Evolutionary conservation across 2,888 invertebrate species (phyloP), one percentile per base, ranked within the genome.

Genomic region (Archaeoteleia sp.): DNA sequence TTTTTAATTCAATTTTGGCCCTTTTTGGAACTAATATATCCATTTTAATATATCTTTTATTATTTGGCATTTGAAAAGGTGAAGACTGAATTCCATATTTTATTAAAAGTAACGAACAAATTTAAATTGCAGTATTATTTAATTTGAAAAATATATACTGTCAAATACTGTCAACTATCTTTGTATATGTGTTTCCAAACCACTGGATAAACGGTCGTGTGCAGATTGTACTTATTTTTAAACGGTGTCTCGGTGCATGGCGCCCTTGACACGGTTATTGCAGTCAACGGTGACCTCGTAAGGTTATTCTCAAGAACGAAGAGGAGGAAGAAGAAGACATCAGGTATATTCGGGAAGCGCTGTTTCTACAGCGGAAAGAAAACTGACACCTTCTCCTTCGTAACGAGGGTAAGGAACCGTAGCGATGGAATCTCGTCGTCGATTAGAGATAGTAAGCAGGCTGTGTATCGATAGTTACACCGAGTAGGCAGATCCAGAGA

Each of bases 221-320:
- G 20, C 2, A 20, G 20, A 40, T 40, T 40, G 7, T 9, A 10
- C 23, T 30, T n/a, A n/a, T n/a, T n/a, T n/a, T n/a, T 14, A 32
- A 32, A 30, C 32, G 53, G 53, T 53, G 40, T 32, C 34, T 53
- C 55, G 23, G 49, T 51, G 49, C 25, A 55, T 53, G 49, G 49
- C 57, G 70, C 72, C 72, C 74, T 74, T 74, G 74, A 74, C 74
- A 72, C 71, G 65, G 65, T 74, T 68, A 62, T 48, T 23, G 13
- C 39, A 17, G 29, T 42, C 49, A 58, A 23, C 48, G 42, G 53
- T 57, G 68, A 72, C 67, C 72, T 70, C 55, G 15, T 15, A 39
- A 54, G 67, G 67, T 70, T 55, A 63, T 40, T 49, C 20, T 20
- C 20, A 20, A 20, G 20, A 20, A 20, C 20, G 20, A 20, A 20